A percentile compares a stretch with the other conserved stretches of the same genome.
Evolutionary conservation across 1,140 invertebrate species (phyloP).

Genomic region (Plutomurus gul): DNA sequence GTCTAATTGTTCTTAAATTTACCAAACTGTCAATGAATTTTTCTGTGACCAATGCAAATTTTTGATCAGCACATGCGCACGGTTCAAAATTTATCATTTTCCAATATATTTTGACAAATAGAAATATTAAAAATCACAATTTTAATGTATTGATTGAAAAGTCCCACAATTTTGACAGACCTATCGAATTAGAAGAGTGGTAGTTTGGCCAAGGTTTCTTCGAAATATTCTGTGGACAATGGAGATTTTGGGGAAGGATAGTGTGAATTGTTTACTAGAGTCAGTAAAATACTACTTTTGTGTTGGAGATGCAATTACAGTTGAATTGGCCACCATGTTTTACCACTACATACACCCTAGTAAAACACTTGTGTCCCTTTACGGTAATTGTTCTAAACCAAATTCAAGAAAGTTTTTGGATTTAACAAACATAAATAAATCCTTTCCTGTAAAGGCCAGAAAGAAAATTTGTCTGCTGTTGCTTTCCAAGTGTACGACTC

Average conservation of each 20-base stretch:
- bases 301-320: not conserved
- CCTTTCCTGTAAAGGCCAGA: not conserved
- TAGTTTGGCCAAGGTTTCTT: not conserved
- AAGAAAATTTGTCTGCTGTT: not conserved
- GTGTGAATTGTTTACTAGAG: not conserved
- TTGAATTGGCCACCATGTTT: not conserved
- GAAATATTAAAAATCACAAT: too few species aligned
- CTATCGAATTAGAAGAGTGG: not conserved
- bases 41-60: not conserved
- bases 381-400: not conserved
- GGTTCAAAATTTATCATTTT: too few species aligned
- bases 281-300: not conserved
- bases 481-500: not conserved
- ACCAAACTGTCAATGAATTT: not conserved
- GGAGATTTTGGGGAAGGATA: not conserved
- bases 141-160: too few species aligned
- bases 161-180: too few species aligned
- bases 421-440: too few species aligned
- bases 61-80: too few species aligned
- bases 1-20: not conserved
- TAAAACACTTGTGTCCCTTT: not conserved
- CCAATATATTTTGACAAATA: too few species aligned
- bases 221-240: not conserved
- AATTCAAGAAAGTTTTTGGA: too few species aligned
- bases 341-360: not conserved